Conservation (phyloP, 2,113 vertebrate genomes). For the Muntiacus muntjak region DNA sequence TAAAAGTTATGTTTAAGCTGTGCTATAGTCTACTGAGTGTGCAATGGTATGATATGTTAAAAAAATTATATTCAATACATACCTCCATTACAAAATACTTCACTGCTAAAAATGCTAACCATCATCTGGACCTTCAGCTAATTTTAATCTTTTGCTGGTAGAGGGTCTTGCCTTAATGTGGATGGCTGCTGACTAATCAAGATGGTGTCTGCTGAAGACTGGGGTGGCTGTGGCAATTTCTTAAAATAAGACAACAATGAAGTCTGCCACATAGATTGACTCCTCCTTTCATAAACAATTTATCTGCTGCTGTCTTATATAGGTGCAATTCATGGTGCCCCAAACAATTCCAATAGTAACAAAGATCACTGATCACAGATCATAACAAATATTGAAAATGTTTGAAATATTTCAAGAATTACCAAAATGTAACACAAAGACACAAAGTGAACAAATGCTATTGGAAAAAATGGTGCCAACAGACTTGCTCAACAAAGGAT, state of each 20-base stretch:
- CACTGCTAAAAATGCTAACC: background rate
- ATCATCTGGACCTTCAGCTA: background rate
- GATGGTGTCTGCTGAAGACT: background rate
- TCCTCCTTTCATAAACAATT: background rate
- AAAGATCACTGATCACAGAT: background rate
- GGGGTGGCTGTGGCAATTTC: background rate
- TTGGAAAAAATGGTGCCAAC: background rate
- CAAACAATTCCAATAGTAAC: background rate
- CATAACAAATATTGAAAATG: background rate
- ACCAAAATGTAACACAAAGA: background rate
- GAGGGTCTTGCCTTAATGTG: background rate
- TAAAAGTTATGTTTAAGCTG: background rate
- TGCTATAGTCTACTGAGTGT: background rate
- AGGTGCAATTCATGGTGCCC: background rate
- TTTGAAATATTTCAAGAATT: background rate
- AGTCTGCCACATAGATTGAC: background rate
- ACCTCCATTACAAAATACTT: background rate
- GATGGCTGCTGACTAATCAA: background rate
- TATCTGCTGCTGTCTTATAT: background rate
- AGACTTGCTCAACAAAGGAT: background rate
- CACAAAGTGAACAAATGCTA: background rate
- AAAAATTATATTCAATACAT: background rate
- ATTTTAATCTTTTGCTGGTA: background rate
- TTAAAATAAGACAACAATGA: background rate
- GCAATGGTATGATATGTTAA: background rate